Conservation (phyloP, 2,888 invertebrate genomes). For the Acanthoscelides obtectus region DNA sequence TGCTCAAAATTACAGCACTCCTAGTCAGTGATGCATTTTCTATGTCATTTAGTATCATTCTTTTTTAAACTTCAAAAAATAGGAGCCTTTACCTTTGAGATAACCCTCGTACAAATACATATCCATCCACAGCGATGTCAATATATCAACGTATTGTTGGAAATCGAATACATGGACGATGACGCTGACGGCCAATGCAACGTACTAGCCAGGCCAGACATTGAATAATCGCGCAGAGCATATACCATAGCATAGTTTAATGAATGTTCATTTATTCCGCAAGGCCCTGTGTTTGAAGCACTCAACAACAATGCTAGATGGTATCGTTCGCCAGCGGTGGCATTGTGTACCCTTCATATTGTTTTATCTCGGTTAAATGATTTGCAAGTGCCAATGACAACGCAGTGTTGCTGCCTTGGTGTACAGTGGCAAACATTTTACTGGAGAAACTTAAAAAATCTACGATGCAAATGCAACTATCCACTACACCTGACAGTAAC, state of each 20-base stretch:
- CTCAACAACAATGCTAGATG: background rate
- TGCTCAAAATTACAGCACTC: too few relatives aligned
- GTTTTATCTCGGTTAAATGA: background rate
- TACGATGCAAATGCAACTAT: too few relatives aligned
- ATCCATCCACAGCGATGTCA: slow-evolving; percentile 11
- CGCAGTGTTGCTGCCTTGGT: too few relatives aligned
- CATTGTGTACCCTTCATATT: background rate
- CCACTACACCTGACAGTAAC: too few relatives aligned
- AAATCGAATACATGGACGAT: slow-evolving; percentile 13
- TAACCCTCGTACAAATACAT: too few relatives aligned
- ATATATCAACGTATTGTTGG: slow-evolving; percentile 15
- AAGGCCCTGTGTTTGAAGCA: background rate
- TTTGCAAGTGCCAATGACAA: background rate
- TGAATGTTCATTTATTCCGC: background rate
- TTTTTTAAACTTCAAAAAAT: too few relatives aligned
- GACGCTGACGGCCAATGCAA: background rate
- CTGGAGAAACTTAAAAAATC: too few relatives aligned
- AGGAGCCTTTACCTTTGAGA: too few relatives aligned
- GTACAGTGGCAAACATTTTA: too few relatives aligned
- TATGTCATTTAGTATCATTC: too few relatives aligned
- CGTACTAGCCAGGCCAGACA: background rate
- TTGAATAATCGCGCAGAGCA: background rate
- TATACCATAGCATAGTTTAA: background rate
- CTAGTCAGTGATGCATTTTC: too few relatives aligned
- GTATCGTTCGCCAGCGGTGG: background rate